Evolutionary conservation across 2,797 vertebrate species (phyloP).

Genomic region (Brachyalestes nurse): DNA sequence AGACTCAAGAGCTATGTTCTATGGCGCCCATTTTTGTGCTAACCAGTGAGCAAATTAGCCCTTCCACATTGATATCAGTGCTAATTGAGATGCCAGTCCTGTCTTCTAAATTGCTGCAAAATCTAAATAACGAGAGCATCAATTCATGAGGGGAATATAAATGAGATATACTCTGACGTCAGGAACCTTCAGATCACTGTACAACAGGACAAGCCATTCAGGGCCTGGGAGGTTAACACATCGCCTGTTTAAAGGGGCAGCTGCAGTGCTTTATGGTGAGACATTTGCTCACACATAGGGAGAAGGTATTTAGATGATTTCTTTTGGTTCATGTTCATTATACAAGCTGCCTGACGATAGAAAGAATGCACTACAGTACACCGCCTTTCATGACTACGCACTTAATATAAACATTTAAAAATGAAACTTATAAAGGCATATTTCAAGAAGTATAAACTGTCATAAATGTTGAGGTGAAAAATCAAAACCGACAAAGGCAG

Average conservation of each 20-base stretch:
- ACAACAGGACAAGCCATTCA: slow-evolving; percentile 52
- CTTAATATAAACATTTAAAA: too few relatives aligned
- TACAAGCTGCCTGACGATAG: background rate
- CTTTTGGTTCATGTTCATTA: background rate
- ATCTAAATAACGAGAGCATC: slow-evolving; percentile 70
- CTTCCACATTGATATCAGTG: slow-evolving; percentile 65
- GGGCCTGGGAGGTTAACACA: slow-evolving; percentile 62
- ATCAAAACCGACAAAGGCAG: too few relatives aligned
- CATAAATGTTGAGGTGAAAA: too few relatives aligned
- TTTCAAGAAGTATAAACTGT: too few relatives aligned
- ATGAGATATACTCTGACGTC: slow-evolving; percentile 63
- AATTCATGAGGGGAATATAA: slow-evolving; percentile 74
- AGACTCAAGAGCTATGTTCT: slow-evolving; percentile 10
- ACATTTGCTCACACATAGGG: background rate
- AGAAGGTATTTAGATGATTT: background rate
- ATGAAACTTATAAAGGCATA: too few relatives aligned
- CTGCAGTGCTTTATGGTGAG: background rate
- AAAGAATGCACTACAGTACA: background rate
- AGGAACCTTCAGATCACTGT: slow-evolving; percentile 58
- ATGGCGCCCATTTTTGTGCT: slow-evolving; percentile 26
- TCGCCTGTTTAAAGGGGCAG: slow-evolving; percentile 16
- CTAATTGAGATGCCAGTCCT: slow-evolving; percentile 72
- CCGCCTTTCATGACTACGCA: too few relatives aligned
- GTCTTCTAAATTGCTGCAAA: slow-evolving; percentile 72
- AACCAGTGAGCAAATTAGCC: slow-evolving; percentile 69